Evolutionary conservation across 1,140 invertebrate genomes (phyloP).

Genomic region (Amphibalanus amphitrite): DNA sequence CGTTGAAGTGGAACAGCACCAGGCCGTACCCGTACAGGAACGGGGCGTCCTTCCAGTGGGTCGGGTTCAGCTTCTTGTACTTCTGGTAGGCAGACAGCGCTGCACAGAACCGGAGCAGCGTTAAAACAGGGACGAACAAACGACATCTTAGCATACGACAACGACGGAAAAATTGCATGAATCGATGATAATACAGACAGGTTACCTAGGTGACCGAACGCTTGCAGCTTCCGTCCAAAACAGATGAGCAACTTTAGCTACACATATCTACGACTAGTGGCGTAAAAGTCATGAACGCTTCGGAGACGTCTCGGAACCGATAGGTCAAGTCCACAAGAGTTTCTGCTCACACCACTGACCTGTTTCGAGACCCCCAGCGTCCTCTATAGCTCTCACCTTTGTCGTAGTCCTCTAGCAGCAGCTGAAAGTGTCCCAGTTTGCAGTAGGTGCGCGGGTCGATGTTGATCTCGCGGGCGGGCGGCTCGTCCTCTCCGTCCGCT

Average conservation of each 20-base stretch:
- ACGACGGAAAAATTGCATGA: neutral
- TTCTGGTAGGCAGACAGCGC: conserved; percentile 89
- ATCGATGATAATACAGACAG: too few species aligned
- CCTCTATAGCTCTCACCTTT: too few species aligned
- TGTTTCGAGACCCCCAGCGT: too few species aligned
- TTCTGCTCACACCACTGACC: too few species aligned
- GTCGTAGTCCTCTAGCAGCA: neutral
- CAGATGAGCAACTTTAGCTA: neutral
- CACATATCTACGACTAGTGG: too few species aligned
- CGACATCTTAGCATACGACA: neutral
- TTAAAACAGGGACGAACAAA: neutral
- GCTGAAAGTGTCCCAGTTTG: conserved; percentile 73
- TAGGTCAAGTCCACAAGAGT: too few species aligned
- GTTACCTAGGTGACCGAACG: neutral
- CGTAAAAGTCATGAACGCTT: too few species aligned
- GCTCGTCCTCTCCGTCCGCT: neutral
- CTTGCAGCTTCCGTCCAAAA: neutral
- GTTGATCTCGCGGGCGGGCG: neutral
- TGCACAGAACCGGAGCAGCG: conserved; percentile 24
- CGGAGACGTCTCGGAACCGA: too few species aligned
- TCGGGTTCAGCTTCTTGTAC: conserved; percentile 43
- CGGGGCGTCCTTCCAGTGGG: conserved; percentile 76
- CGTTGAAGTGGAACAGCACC: conserved; percentile 89
- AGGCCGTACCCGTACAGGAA: conserved; percentile 86
- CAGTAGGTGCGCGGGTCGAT: conserved; percentile 77